A percentile compares a stretch with the other conserved stretches of the same genome.
Conservation (phyloP, 2,113 vertebrate species). For the Pituophis catenifer region DNA sequence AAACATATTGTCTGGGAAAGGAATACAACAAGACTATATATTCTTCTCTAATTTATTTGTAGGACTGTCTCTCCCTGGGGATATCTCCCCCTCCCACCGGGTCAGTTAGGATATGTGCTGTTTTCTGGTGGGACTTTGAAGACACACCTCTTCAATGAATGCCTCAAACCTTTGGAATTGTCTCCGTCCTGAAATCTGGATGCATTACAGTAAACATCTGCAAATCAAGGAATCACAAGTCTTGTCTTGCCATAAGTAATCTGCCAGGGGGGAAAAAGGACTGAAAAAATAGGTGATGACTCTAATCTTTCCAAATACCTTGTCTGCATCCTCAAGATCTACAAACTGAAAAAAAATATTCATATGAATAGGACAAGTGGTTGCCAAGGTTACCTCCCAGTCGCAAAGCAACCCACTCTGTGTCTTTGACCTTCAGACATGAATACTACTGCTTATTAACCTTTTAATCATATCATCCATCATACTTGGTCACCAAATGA, state of each 20-base stretch:
- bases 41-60: neutral
- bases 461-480: neutral
- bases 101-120: neutral
- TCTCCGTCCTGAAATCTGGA: neutral
- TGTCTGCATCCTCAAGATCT: neutral
- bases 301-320: neutral
- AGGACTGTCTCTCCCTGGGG: neutral
- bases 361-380: neutral
- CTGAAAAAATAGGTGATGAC: neutral
- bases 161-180: neutral
- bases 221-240: neutral
- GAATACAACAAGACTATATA: neutral
- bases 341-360: neutral
- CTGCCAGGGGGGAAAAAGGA: neutral
- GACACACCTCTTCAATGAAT: neutral
- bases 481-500: neutral
- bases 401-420: neutral
- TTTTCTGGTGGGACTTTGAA: neutral
- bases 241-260: neutral
- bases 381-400: neutral
- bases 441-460: constrained; percentile 9
- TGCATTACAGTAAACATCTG: neutral
- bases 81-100: neutral
- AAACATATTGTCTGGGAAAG: neutral
- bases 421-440: neutral